Percentiles rank a stretch among this genome's conserved stretches.
phyloP scores from a whole-genome alignment of 2,797 vertebrate species.

The Chelmon rostratus region DNA sequence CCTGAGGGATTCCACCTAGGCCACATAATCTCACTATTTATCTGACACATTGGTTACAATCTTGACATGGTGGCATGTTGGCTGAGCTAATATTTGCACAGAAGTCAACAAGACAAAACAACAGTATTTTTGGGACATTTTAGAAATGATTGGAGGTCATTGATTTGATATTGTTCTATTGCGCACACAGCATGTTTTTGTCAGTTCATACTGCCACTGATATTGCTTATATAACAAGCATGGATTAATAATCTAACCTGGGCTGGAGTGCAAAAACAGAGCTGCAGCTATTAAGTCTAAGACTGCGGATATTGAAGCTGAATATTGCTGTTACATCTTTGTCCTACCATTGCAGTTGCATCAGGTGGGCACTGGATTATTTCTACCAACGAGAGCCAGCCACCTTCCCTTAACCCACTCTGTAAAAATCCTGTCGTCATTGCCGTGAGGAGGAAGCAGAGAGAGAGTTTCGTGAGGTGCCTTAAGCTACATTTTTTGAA shows the following conservation, averaged over 20 bases:
- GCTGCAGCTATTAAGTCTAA: neutral
- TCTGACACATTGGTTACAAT: conserved; percentile 30
- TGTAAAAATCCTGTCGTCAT: conserved; percentile 38
- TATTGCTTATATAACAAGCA: neutral
- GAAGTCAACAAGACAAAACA: neutral
- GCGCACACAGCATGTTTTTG: neutral
- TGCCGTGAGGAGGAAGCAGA: conserved; percentile 38
- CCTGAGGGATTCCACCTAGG: neutral
- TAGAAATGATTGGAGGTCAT: neutral
- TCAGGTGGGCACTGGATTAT: conserved; percentile 42
- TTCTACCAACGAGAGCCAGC: conserved; percentile 29
- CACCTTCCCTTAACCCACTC: conserved; percentile 42
- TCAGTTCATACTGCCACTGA: neutral
- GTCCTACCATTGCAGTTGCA: conserved; percentile 23
- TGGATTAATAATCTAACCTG: neutral
- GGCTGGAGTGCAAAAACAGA: neutral
- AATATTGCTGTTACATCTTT: neutral
- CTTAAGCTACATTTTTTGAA: conserved; percentile 26
- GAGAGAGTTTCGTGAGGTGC: conserved; percentile 23
- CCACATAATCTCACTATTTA: conserved; percentile 5
- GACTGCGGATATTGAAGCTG: neutral
- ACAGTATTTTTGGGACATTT: neutral
- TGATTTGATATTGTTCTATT: neutral
- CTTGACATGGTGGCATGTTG: conserved; percentile 13
- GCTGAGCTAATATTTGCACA: neutral